These are phyloP conservation scores for Nomada ferruginata DNA, from an alignment of 2,888 invertebrate genomes.

Conservation along the genomic window DNA sequence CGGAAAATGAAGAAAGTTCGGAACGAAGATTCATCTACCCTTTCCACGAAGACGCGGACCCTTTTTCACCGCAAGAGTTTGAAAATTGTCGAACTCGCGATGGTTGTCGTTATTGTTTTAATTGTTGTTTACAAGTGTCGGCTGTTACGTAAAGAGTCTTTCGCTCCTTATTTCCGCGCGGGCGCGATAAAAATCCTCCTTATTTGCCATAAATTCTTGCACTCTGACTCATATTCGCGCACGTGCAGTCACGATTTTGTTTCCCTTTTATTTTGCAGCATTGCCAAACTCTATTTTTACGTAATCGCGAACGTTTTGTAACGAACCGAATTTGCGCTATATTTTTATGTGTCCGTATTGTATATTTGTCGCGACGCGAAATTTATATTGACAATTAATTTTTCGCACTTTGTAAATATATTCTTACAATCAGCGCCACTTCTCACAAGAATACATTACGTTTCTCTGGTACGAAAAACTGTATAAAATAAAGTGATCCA, in stretches of 20 bases:
- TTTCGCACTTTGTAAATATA: too few relatives aligned
- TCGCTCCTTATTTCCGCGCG: background rate
- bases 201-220: slow-evolving; percentile 20
- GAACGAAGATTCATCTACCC: background rate
- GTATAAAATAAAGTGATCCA: too few relatives aligned
- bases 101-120: background rate
- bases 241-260: background rate
- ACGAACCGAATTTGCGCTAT: background rate
- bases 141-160: slow-evolving; percentile 2
- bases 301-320: slow-evolving; percentile 26
- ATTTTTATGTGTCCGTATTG: too few relatives aligned
- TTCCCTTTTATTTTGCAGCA: background rate
- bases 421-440: too few relatives aligned
- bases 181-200: slow-evolving; percentile 39
- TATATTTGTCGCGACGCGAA: too few relatives aligned
- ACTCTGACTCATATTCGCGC: slow-evolving; percentile 42
- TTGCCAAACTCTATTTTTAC: slow-evolving; percentile 34
- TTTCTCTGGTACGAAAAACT: too few relatives aligned
- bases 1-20: background rate
- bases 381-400: too few relatives aligned
- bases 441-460: too few relatives aligned
- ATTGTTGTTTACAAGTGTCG: background rate
- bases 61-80: background rate
- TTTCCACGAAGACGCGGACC: background rate
- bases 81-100: background rate